phyloP scores from a whole-genome alignment of 2,888 invertebrate genomes.

The Pedicia rivosa region DNA sequence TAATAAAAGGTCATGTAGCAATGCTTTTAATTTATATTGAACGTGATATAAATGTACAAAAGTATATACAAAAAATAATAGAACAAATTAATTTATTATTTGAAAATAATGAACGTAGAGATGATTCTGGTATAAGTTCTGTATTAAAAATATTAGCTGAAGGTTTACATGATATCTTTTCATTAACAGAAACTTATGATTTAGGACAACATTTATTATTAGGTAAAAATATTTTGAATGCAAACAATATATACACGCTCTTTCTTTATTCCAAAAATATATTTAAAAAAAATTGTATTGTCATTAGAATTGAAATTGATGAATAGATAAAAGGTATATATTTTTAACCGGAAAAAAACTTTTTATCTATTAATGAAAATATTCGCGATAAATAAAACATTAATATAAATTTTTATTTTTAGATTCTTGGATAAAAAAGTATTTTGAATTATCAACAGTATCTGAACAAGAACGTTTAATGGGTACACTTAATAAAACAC shows the following conservation, averaged over 20 bases:
- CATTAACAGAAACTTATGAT: slow-evolving; percentile 19
- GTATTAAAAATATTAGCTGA: slow-evolving; percentile 22
- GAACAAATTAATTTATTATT: not conserved
- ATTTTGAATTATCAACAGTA: slow-evolving; percentile 21
- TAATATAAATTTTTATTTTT: slow-evolving; percentile 3
- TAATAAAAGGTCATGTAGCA: slow-evolving; percentile 28
- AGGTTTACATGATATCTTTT: slow-evolving; percentile 20
- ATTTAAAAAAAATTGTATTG: no score
- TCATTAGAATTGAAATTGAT: no score
- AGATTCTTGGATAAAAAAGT: slow-evolving; percentile 26
- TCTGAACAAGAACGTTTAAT: slow-evolving; percentile 26
- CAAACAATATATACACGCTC: no score
- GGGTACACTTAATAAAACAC: slow-evolving; percentile 22
- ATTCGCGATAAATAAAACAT: not conserved
- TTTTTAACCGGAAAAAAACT: no score
- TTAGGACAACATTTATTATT: slow-evolving; percentile 24
- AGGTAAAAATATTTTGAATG: no score
- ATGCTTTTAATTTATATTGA: slow-evolving; percentile 25
- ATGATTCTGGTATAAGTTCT: no score
- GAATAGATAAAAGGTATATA: no score
- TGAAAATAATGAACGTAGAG: no score
- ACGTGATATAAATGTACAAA: slow-evolving; percentile 15
- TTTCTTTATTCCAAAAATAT: no score
- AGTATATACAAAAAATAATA: not conserved
- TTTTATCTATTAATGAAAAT: not conserved